Conservation (phyloP, 2,797 vertebrate species). For the Bucorvus abyssinicus region DNA sequence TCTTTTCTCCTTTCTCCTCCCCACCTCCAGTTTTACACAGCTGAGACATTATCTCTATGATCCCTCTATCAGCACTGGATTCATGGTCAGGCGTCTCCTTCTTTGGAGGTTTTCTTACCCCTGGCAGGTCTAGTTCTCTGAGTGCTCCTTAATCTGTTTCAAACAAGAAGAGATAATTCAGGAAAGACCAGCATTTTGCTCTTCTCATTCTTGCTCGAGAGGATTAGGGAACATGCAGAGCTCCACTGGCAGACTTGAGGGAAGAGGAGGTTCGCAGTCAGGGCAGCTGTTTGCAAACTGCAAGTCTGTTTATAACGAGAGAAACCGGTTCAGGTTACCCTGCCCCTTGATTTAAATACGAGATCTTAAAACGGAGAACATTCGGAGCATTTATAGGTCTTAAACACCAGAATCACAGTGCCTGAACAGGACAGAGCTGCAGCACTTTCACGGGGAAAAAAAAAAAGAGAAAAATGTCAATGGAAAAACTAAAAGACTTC, state of each 20-base stretch:
- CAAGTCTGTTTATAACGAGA: neutral
- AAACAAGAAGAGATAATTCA: neutral
- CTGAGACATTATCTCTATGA: fast-evolving
- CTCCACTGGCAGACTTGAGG: neutral
- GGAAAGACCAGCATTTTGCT: neutral
- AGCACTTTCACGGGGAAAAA: neutral
- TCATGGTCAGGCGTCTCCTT: fast-evolving
- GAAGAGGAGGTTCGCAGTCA: neutral
- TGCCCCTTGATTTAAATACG: neutral
- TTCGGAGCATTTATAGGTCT: neutral
- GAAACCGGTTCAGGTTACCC: constrained; percentile 9
- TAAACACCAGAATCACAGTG: neutral
- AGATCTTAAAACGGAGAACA: neutral
- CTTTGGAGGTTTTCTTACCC: neutral
- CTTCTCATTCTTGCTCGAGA: neutral
- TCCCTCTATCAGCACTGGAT: neutral
- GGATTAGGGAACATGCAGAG: neutral
- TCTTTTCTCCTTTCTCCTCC: neutral
- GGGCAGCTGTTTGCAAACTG: neutral
- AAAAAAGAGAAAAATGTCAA: fast-evolving
- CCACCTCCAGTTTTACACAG: neutral
- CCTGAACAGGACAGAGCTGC: neutral
- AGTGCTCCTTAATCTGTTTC: neutral
- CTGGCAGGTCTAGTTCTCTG: neutral
- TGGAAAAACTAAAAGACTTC: neutral